Percentiles rank a stretch among this genome's conserved stretches.
These are phyloP conservation scores for Quadriops clusia DNA, from an alignment of 2,888 invertebrate genomes.

Conservation along the genomic window DNA sequence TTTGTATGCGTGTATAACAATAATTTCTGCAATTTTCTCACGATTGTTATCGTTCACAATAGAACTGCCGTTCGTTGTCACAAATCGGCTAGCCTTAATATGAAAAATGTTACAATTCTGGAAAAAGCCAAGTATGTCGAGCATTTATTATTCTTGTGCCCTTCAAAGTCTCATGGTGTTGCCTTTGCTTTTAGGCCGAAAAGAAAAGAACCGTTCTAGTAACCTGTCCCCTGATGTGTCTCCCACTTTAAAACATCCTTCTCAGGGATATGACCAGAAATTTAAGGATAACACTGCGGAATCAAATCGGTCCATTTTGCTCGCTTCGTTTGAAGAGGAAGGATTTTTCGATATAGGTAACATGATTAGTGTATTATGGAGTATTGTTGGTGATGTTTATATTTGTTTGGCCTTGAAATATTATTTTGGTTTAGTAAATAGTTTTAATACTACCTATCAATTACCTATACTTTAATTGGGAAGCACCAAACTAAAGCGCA, in stretches of 20 bases:
- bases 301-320: too few relatives aligned
- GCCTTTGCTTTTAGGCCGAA: slow-evolving; percentile 22
- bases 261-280: too few relatives aligned
- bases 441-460: too few relatives aligned
- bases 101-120: slow-evolving; percentile 51
- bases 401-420: too few relatives aligned
- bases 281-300: too few relatives aligned
- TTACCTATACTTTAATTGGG: too few relatives aligned
- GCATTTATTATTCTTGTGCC: slow-evolving; percentile 12
- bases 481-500: too few relatives aligned
- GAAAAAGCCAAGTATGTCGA: slow-evolving; percentile 56
- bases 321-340: slow-evolving; percentile 31
- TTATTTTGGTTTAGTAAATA: too few relatives aligned
- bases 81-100: slow-evolving; percentile 11
- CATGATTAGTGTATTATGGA: slow-evolving; percentile 4
- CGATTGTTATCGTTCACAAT: slow-evolving; percentile 7
- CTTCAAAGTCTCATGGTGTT: slow-evolving; percentile 16
- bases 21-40: slow-evolving; percentile 10
- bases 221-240: too few relatives aligned
- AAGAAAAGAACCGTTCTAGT: slow-evolving; percentile 17
- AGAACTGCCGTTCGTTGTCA: slow-evolving; percentile 6
- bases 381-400: background rate
- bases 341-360: slow-evolving; percentile 31
- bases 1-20: slow-evolving; percentile 10
- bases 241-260: too few relatives aligned